Evolutionary conservation across 2,797 vertebrate species (phyloP), one percentile per base, ranked within the genome.

Genomic region (Jordanella pulchra): DNA sequence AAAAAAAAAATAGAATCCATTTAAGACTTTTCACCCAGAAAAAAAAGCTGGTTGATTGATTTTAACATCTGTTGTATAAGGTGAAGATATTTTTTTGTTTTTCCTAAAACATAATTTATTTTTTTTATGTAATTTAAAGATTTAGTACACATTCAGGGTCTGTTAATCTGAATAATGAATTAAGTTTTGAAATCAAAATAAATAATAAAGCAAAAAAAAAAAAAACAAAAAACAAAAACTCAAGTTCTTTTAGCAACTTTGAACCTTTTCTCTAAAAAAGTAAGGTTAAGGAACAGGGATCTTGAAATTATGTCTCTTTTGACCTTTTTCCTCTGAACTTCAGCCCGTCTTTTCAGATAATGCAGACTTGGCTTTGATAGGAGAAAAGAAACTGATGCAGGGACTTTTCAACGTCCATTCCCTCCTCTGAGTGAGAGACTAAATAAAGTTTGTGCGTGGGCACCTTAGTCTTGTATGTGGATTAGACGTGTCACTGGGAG

Each of bases 341-440:
- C 25, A 66, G 18, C 42, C 28, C 71, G 50, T 56, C 42, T 69
- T 47, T 63, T 32, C 63, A 78, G 15, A 70, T 66, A 60, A 73
- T 71, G 60, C 54, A 28, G 56, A 69, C 30, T 83, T 23, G 71
- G 66, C 53, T 79, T 79, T 79, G 45, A 53, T 66, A 67, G 71
- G 71, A 75, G 84, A 80, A 83, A 69, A 73, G 56, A 86, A 88
- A 81, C 69, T 76, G 68, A 81, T 68, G 81, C 48, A 82, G 92
- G 89, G 87, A 90, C 88, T 89, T 92, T 93, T 90, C 81, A 88
- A 72, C 67, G 80, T 84, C 80, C 56, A 76, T 81, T 56, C 72
- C 75, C 84, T 76, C 48, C 17, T 84, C 63, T 80, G 63, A 66
- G 50, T 32, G 68, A 76, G 53, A 85, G 81, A 88, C 75, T 79